These are phyloP conservation scores for Ascaphus truei DNA, from an alignment of 2,113 vertebrate species.

Conservation along the genomic window DNA sequence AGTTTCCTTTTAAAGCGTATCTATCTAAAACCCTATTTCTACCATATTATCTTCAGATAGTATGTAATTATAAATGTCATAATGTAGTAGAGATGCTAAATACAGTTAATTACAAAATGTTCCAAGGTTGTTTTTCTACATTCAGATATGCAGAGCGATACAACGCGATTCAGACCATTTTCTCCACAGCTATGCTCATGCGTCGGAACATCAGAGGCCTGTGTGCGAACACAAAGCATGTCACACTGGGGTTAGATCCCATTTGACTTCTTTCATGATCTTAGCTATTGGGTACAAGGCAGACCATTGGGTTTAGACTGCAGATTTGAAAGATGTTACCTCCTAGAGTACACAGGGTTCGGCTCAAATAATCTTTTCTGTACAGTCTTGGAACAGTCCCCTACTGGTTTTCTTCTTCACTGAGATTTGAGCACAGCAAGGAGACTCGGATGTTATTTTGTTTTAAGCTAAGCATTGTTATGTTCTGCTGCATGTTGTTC, in stretches of 20 bases:
- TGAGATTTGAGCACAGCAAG: conserved; percentile 6
- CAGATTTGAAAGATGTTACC: conserved; percentile 6
- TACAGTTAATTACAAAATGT: background rate
- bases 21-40: background rate
- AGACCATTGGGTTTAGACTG: conserved; percentile 11
- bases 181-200: background rate
- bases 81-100: background rate
- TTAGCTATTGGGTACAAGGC: conserved; percentile 6
- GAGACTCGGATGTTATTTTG: conserved; percentile 3
- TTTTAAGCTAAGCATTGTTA: conserved; percentile 16
- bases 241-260: background rate
- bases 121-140: background rate
- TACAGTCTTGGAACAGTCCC: conserved; percentile 4
- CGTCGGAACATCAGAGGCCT: background rate
- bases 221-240: background rate
- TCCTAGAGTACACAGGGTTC: conserved; percentile 19
- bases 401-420: conserved; percentile 6
- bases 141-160: background rate
- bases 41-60: background rate
- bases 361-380: conserved; percentile 12
- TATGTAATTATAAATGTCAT: background rate
- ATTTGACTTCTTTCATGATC: conserved; percentile 17
- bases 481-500: background rate
- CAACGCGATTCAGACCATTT: too few species aligned
- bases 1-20: background rate